These are phyloP conservation scores for Coptodon bakossiorum DNA, from an alignment of 2,113 vertebrate species.

Conservation along the genomic window DNA sequence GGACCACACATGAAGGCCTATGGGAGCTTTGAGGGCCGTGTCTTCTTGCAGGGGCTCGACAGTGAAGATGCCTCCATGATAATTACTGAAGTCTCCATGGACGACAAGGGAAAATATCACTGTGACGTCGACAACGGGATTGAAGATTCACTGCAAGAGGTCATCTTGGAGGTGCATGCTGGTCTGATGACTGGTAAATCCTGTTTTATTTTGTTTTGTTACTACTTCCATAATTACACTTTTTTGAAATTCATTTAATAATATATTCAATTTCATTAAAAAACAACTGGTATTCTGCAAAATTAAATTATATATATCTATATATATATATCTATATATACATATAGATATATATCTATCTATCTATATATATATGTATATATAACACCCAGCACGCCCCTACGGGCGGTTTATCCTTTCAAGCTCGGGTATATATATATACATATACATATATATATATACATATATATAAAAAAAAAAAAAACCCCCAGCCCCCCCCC, in stretches of 20 bases:
- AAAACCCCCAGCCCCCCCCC: too few relatives aligned
- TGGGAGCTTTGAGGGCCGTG: conserved; percentile 76
- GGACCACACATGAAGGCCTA: conserved; percentile 84
- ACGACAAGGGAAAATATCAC: conserved; percentile 84
- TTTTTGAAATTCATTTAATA: background rate
- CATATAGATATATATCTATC: too few relatives aligned
- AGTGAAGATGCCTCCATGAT: conserved; percentile 80
- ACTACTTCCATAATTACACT: background rate
- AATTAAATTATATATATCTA: background rate
- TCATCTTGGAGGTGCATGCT: conserved; percentile 79
- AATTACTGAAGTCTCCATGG: conserved; percentile 74
- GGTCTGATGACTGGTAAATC: conserved; percentile 37
- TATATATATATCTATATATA: too few relatives aligned
- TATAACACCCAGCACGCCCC: too few relatives aligned
- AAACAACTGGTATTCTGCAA: background rate
- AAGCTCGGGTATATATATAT: too few relatives aligned
- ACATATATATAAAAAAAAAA: too few relatives aligned
- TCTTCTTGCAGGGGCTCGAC: conserved; percentile 68
- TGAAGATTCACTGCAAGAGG: conserved; percentile 74
- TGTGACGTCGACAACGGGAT: conserved; percentile 87
- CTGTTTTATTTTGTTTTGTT: background rate
- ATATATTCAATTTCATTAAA: background rate
- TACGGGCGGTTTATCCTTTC: too few relatives aligned
- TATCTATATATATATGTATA: too few relatives aligned
- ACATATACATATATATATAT: too few relatives aligned